These are phyloP conservation scores for Plodia interpunctella DNA, from an alignment of 1,140 invertebrate species.

Conservation along the genomic window DNA sequence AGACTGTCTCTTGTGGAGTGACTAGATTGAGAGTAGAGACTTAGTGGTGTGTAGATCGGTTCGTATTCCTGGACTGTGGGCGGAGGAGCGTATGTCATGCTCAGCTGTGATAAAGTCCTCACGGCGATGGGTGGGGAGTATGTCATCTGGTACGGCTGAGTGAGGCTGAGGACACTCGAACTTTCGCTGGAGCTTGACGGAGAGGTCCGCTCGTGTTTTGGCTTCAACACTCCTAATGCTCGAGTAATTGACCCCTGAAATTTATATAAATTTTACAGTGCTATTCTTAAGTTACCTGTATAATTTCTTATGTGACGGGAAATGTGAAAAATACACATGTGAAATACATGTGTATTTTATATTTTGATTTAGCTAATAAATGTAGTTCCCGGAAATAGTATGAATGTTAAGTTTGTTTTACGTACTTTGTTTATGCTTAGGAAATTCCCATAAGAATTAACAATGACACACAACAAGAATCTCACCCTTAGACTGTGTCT, in stretches of 20 bases:
- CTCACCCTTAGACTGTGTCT: conserved; percentile 67
- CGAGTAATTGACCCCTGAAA: conserved; percentile 85
- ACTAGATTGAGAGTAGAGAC: conserved; percentile 66
- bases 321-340: too few relatives aligned
- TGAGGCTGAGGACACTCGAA: conserved; percentile 72
- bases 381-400: too few relatives aligned
- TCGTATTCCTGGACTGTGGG: conserved; percentile 68
- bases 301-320: too few relatives aligned
- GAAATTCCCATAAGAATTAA: too few relatives aligned
- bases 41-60: conserved; percentile 69
- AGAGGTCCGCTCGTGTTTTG: conserved; percentile 79
- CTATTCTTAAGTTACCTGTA: too few relatives aligned
- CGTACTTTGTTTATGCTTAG: too few relatives aligned
- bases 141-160: conserved; percentile 53
- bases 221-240: conserved; percentile 81
- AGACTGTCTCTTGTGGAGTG: conserved; percentile 63
- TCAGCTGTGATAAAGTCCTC: conserved; percentile 68
- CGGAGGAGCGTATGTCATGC: conserved; percentile 70
- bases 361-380: too few relatives aligned
- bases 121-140: conserved; percentile 68
- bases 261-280: not conserved
- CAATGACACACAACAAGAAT: not conserved
- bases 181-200: conserved; percentile 79
- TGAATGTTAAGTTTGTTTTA: too few relatives aligned
- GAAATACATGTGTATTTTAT: too few relatives aligned